Evolutionary conservation across 2,113 vertebrate species (phyloP).

Genomic region (Paracanthobrama guichenoti): DNA sequence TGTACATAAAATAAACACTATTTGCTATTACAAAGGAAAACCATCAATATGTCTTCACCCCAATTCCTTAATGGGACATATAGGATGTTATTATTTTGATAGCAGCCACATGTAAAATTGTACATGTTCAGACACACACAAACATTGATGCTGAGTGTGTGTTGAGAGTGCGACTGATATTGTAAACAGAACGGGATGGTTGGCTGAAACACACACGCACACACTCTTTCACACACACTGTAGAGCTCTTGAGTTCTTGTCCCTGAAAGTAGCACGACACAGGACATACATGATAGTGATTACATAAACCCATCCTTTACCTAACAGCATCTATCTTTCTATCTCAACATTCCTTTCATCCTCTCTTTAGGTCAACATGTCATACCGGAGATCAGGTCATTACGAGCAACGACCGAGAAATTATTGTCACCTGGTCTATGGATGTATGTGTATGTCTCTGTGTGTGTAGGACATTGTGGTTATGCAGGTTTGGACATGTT

Average conservation of each 20-base stretch:
- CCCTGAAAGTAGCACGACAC: constrained; percentile 44
- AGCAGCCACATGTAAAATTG: neutral
- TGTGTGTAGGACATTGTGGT: constrained; percentile 24
- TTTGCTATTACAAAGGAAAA: neutral
- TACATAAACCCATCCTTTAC: constrained; percentile 58
- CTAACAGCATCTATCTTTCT: constrained; percentile 24
- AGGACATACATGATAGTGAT: constrained; percentile 62
- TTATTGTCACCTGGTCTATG: constrained; percentile 3
- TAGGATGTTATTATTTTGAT: neutral
- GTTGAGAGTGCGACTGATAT: neutral
- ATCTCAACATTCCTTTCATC: constrained; percentile 18
- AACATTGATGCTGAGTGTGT: neutral
- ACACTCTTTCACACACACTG: constrained; percentile 34
- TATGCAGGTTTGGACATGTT: constrained; percentile 29
- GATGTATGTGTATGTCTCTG: constrained; percentile 31
- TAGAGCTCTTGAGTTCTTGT: constrained; percentile 55
- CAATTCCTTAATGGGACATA: neutral
- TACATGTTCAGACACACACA: neutral
- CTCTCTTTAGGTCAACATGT: constrained; percentile 25
- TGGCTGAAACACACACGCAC: neutral
- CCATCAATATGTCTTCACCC: neutral
- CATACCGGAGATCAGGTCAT: constrained; percentile 29
- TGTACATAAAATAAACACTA: neutral
- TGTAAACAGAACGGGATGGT: neutral
- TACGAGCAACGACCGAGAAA: constrained; percentile 3